Base-by-base conservation (phyloP, 2,113 vertebrate species). In the Perca fluviatilis region DNA sequence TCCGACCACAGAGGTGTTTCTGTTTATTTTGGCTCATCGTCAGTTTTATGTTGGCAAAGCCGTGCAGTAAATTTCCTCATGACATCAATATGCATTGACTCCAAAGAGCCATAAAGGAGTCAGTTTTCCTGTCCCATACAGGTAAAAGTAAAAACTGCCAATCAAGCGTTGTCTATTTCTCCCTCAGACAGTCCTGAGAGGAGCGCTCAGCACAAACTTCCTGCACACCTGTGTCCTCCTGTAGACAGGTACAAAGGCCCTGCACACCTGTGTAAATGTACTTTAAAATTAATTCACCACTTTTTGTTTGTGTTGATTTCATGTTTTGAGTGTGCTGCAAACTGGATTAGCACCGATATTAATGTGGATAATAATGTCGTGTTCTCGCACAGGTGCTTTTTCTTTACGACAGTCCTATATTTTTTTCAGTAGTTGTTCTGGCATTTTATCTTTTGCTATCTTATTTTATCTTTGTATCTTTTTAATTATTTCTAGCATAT, bases 181-280 rank as follows among this genome's bases (percentile, higher is more conserved):
- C 2, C 6, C 58, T 30, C 33, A 49, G 51, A 25, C 33, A 10
- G 60, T 60, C 43, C 18, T 13, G 51, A 50, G 16, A 33, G 36
- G 27, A 63, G 15, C 5, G 21, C 10, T 15, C 58, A 23, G 12
- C 13, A 49, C 3, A 11, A 12, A 49, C 74, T 49, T 18, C 25
- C 80, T 57, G 67, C 33, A 12, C 79, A 83, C 67, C 62, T 86
- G 76, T 50, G 57, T 30, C 69, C 53, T 21, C 51, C 65, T 16
- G 2, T 0, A 8, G 57, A 79, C 77, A 84, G 77, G 88, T 84
- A 83, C 57, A 46, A 6, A 60, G 18, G 12, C 40, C 13, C 36
- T 25, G 51, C 23, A 54, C 72, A 46, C 62, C 62, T 47, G 67
- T 6, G 30, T 0, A n/a, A 19, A 80, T 57, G 6, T 40, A 18